Base-by-base conservation (phyloP, 2,797 vertebrate genomes). In the Intellagama lesueurii region DNA sequence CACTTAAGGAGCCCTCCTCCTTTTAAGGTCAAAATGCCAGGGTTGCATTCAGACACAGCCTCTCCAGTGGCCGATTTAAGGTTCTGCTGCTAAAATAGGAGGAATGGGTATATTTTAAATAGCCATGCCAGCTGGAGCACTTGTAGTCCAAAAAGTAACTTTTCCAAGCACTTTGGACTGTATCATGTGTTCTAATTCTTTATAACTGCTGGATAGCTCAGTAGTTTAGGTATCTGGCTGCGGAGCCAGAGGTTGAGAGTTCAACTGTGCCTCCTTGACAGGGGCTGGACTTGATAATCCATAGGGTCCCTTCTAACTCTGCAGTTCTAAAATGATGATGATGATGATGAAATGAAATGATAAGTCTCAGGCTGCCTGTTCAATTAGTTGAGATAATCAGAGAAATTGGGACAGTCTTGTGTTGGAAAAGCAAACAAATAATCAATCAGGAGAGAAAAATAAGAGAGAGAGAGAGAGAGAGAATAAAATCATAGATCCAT, bases 1-100 rank as follows among this genome's bases (percentile, higher is more conserved):
- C 9, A 77, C 8, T 44, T 11, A 4, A 1, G 24, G 40, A 16
- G 44, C 75, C 40, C 22, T 44, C 8, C 40, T 77, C n/a, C n/a
- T 72, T 90, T 95, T 90, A 83, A 92, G 73, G 73, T 81, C 91
- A 91, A 93, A 94, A 77, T 84, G 78, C 81, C 70, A 32, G 64
- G 68, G 40, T 26, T 68, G 3, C 26, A 66, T 89, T 86, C 16
- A 30, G 30, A 68, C 47, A 78, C 44, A 82, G 35, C 32, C 69
- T 30, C 60, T 5, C 24, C 52, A 68, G 24, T 32, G 17, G 8
- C 12, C 69, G 32, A 40, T 6, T 78, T n/a, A 73, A 73, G n/a
- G 44, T 26, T 24, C 17, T 75, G 16, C 49, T 89, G n/a, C 30
- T 81, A 80, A 47, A 80, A 49, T 52, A 28, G 30, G 11, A 81